phyloP scores from a whole-genome alignment of 1,140 invertebrate species.

The Tetragonula clypearis region DNA sequence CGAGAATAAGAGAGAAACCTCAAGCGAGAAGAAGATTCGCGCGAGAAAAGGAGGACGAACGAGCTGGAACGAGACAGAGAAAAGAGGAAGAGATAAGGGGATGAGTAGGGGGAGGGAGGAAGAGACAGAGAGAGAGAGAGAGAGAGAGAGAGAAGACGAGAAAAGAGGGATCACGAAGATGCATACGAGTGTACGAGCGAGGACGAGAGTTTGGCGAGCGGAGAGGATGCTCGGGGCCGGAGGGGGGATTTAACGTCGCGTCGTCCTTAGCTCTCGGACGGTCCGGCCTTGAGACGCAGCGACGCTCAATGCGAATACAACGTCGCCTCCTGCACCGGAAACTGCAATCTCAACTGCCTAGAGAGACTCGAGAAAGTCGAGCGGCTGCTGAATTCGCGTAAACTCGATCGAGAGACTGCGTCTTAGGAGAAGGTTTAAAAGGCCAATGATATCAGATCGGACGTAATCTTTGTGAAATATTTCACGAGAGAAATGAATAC shows the following conservation, averaged over 20 bases:
- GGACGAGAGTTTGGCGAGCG: constrained; percentile 2
- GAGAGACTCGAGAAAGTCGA: neutral
- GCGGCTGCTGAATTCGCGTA: neutral
- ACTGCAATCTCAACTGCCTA: constrained; percentile 51
- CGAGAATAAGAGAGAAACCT: neutral
- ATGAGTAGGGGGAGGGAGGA: too few species aligned
- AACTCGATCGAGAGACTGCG: too few species aligned
- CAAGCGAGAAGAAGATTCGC: neutral
- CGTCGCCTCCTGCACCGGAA: constrained; percentile 65
- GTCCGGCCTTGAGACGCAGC: constrained; percentile 77
- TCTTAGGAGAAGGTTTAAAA: too few species aligned
- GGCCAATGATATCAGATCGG: too few species aligned
- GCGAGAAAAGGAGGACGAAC: neutral
- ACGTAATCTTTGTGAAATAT: too few species aligned
- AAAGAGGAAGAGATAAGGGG: neutral
- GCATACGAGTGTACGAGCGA: constrained; percentile 46
- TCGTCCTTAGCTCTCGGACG: constrained; percentile 75
- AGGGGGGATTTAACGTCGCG: constrained; percentile 64
- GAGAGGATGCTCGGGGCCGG: constrained; percentile 18
- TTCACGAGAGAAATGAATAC: too few species aligned
- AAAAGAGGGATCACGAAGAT: constrained; percentile 30
- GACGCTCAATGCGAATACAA: constrained; percentile 74
- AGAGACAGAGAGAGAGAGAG: neutral
- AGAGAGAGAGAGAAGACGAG: neutral
- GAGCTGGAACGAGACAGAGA: neutral